A percentile compares a stretch with the other conserved stretches of the same genome.
phyloP scores from a whole-genome alignment of 1,140 invertebrate species.

The Plutomurus gul region DNA sequence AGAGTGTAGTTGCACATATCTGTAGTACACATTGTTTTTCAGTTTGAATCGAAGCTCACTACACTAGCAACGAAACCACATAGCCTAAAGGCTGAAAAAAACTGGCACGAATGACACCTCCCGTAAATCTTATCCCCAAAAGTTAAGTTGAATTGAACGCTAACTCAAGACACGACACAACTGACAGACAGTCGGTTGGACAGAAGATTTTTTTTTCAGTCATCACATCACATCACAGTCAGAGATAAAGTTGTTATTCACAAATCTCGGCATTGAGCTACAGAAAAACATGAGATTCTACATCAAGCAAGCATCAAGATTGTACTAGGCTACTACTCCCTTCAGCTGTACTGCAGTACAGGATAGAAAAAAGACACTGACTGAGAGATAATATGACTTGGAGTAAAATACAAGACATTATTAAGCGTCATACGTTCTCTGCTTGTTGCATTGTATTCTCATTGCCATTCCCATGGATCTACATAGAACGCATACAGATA shows the following conservation, averaged over 20 bases:
- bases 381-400: too few relatives aligned
- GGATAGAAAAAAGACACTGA: not conserved
- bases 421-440: not conserved
- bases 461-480: conserved; percentile 21
- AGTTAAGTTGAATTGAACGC: conserved; percentile 14
- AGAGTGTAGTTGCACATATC: too few relatives aligned
- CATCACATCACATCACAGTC: conserved; percentile 25
- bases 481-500: too few relatives aligned
- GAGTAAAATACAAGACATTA: too few relatives aligned
- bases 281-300: conserved; percentile 11
- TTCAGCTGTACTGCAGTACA: not conserved
- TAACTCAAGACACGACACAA: conserved; percentile 4
- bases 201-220: conserved; percentile 24
- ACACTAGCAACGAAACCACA: not conserved
- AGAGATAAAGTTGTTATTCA: conserved; percentile 30
- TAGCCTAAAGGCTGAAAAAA: not conserved
- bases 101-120: conserved; percentile 8
- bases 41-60: too few relatives aligned
- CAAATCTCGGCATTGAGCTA: conserved; percentile 18
- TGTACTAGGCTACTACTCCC: too few relatives aligned
- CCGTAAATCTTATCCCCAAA: conserved; percentile 26
- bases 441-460: not conserved
- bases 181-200: conserved; percentile 27
- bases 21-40: too few relatives aligned
- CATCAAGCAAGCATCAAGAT: too few relatives aligned